Base-by-base conservation (phyloP, 2,797 vertebrate species). In the Steatocranus sp. region DNA sequence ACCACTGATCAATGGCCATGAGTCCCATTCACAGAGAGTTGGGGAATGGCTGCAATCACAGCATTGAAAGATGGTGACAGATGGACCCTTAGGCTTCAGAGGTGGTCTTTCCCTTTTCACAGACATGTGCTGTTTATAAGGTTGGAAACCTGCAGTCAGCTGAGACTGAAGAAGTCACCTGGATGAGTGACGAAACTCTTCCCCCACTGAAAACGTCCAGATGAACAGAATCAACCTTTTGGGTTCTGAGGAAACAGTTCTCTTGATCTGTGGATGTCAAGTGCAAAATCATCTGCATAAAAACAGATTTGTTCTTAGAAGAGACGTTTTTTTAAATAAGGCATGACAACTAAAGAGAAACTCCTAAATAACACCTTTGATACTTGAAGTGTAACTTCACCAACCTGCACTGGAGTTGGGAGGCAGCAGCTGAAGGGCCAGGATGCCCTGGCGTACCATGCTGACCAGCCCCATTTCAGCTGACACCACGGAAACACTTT, bases 361-460 rank as follows among this genome's bases (percentile, higher is more conserved):
- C 10, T 7, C 1, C 6, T n/a, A 34, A 34, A 34, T 11, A 34
- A n/a, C 56, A 1, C 17, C 32, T 41, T 7, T 8, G 15, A 7
- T 8, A 8, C 15, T 15, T 15, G 2, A 32, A 27, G 41, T 30
- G 9, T 2, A 73, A 30, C 23, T 32, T 89, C 5, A 43, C 95
- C 78, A 74, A 99, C 99, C 99, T 96, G 99, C 97, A 4, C 97
- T 98, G 90, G 98, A 99, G 94, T 99, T 99, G 30, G 97, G 96
- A 7, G 99, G 98, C 82, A 99, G 96, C 85, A 99, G 88, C 92
- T 99, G 99, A 77, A 99, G 96, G 0, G 98, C 98, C 63, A 99
- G 93, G 92, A 99, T 98, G 11, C 98, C 98, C 82, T 99, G 98
- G 17, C 98, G 97, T 11, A 99, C 97, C 98, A 99, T 99, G 94